These are phyloP conservation scores for Amazona guildingii DNA, from an alignment of 2,113 vertebrate genomes.

Conservation along the genomic window DNA sequence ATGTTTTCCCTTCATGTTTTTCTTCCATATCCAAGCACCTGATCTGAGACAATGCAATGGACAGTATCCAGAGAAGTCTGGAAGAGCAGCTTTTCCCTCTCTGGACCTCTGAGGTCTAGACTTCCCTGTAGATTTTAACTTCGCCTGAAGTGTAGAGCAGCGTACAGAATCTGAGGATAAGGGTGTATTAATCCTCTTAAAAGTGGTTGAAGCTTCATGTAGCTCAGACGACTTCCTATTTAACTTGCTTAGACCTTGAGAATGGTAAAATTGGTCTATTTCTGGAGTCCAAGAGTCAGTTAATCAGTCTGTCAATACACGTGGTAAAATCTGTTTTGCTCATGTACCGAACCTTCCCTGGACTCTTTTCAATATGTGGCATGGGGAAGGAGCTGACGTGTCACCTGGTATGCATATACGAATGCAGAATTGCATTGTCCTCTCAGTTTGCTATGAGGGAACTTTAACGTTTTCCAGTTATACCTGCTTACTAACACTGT, in stretches of 20 bases:
- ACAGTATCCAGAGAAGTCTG: neutral
- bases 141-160: neutral
- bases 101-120: neutral
- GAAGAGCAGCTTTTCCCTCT: neutral
- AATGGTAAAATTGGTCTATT: neutral
- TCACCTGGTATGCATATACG: neutral
- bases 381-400: neutral
- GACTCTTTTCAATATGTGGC: neutral
- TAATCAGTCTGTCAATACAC: neutral
- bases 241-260: neutral
- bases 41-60: neutral
- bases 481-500: neutral
- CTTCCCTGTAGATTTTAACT: neutral
- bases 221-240: neutral
- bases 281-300: neutral
- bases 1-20: neutral
- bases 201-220: neutral
- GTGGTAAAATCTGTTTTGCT: neutral
- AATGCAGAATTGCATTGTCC: neutral
- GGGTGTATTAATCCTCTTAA: neutral
- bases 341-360: neutral
- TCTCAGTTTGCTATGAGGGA: neutral
- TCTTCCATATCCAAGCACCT: neutral
- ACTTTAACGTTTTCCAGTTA: neutral
- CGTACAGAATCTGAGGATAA: neutral